A percentile compares a stretch with the other conserved stretches of the same genome.
Evolutionary conservation across 2,797 vertebrate genomes (phyloP).

Genomic region (Melanogrammus aeglefinus): DNA sequence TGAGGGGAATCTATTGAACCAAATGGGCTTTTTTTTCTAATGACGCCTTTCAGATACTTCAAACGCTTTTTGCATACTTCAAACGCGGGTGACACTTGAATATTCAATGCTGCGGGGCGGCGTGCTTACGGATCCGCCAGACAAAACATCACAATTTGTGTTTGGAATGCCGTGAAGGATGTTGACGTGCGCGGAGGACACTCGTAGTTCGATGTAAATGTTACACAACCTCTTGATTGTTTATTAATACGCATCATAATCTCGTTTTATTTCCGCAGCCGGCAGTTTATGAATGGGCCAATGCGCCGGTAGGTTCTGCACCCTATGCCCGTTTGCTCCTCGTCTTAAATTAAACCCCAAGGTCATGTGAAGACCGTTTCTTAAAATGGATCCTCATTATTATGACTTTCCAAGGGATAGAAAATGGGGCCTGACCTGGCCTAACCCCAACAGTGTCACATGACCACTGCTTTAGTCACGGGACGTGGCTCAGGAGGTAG

Average conservation of each 20-base stretch:
- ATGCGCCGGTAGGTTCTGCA: neutral
- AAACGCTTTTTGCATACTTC: neutral
- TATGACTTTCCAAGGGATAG: neutral
- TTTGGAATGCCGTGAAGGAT: neutral
- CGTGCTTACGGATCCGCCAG: neutral
- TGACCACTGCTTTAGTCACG: neutral
- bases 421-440: neutral
- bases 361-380: neutral
- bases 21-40: neutral
- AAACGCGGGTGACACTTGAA: neutral
- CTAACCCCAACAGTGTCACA: neutral
- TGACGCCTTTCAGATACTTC: neutral
- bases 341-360: neutral
- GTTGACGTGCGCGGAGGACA: neutral
- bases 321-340: neutral
- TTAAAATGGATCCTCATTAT: slow-evolving; percentile 1
- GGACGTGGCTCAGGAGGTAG: too few relatives aligned
- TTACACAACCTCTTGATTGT: neutral
- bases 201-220: neutral
- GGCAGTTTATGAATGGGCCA: neutral
- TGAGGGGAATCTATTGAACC: neutral
- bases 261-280: neutral
- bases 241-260: neutral
- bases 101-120: neutral
- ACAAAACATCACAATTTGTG: neutral